Percentiles rank a stretch among this genome's conserved stretches.
Evolutionary conservation across 2,888 invertebrate species (phyloP).

Genomic region (Aromia moschata): DNA sequence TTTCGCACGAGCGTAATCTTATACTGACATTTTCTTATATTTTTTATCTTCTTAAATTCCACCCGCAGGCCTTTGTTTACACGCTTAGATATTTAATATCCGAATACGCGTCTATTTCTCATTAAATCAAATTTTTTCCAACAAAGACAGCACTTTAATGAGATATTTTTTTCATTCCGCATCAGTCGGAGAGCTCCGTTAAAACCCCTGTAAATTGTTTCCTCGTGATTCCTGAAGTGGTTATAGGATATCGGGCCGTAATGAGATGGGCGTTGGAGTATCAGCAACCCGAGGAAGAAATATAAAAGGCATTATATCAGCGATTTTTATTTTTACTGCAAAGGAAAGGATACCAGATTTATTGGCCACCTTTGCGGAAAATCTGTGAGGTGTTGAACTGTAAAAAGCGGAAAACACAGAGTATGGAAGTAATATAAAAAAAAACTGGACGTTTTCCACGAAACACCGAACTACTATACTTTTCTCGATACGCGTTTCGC

Average conservation of each 20-base stretch:
- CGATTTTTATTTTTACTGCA: too few relatives aligned
- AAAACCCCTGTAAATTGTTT: neutral
- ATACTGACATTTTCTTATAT: neutral
- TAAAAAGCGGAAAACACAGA: too few relatives aligned
- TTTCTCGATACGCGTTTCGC: too few relatives aligned
- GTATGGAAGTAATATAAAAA: too few relatives aligned
- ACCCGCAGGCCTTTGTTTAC: neutral
- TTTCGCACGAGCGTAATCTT: too few relatives aligned
- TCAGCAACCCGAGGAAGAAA: neutral
- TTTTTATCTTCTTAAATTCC: neutral
- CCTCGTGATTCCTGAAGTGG: neutral
- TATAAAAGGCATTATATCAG: too few relatives aligned
- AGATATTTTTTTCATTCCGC: neutral
- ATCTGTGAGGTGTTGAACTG: too few relatives aligned
- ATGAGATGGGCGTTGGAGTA: neutral
- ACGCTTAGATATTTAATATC: neutral
- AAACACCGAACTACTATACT: too few relatives aligned
- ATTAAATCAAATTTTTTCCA: neutral
- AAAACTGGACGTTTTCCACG: too few relatives aligned
- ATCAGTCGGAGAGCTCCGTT: neutral
- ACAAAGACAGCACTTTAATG: neutral
- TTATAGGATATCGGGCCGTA: neutral
- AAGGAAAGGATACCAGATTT: too few relatives aligned
- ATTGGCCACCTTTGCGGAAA: too few relatives aligned
- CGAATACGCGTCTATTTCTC: neutral